Conservation (phyloP, 2,797 vertebrate species). For the Brachyalestes nurse region DNA sequence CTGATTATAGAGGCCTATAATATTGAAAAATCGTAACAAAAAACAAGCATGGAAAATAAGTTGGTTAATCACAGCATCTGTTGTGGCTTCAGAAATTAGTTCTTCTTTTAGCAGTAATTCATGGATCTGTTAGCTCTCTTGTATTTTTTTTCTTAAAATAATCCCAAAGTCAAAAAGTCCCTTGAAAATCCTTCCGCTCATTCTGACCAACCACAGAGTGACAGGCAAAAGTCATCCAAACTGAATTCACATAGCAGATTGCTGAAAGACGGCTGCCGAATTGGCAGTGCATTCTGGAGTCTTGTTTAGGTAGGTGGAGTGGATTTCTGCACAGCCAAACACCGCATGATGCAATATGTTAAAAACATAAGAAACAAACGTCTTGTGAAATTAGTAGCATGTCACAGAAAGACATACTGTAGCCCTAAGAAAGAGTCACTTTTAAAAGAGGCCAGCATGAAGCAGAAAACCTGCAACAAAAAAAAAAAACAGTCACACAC, state of each 20-base stretch:
- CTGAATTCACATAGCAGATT: slow-evolving; percentile 2
- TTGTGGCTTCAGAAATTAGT: background rate
- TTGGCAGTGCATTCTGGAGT: background rate
- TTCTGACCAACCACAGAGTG: too few relatives aligned
- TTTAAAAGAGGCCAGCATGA: background rate
- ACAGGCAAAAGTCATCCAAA: background rate
- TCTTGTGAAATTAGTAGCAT: slow-evolving; percentile 26
- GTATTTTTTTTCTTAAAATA: background rate
- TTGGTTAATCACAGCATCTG: background rate
- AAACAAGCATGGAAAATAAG: background rate
- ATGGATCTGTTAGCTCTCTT: background rate
- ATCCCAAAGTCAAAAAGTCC: background rate
- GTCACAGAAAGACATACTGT: slow-evolving; percentile 31
- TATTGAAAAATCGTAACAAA: background rate
- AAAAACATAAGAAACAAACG: slow-evolving; percentile 24
- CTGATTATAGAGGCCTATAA: background rate
- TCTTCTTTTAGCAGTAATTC: background rate
- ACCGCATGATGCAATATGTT: slow-evolving; percentile 24
- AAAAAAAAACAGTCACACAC: background rate
- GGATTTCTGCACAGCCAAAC: slow-evolving; percentile 16
- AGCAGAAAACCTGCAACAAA: background rate
- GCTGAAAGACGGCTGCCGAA: background rate
- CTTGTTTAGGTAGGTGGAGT: slow-evolving; percentile 11
- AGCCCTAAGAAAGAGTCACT: background rate
- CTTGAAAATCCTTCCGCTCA: background rate